Evolutionary conservation across 1,140 invertebrate genomes (phyloP), one percentile per base, ranked within the genome.

Genomic region (Drosophila pallidifrons): DNA sequence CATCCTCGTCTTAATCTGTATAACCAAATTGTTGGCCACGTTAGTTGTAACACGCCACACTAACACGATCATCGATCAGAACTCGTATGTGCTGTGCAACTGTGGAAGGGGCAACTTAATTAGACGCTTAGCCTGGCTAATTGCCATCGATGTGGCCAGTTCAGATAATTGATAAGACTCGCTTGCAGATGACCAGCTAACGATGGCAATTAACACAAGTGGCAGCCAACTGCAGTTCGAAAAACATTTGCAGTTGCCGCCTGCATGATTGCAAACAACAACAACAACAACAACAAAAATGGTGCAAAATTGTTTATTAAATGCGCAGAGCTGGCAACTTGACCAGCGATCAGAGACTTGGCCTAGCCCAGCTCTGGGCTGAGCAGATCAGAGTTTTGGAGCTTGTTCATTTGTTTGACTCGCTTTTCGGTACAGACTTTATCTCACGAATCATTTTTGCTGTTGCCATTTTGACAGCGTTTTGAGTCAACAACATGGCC

Each of bases 401-500:
- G 59, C 20, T 25, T 67, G 63, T 72, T 76, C 67, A 75, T 82
- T 81, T 86, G 75, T 82, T 76, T 79, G 47, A 66, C 76, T 68
- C 64, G 63, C 63, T 81, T 82, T 49, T 57, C 25, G 38, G 25
- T 41, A 28, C 38, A 75, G 55, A 54, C 78, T 82, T 88, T 87
- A 87, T 87, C 83, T 57, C 77, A 89, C 80, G 83, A 87, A 87
- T 87, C 83, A 87, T 87, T 87, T 87, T 79, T 88, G 77, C 41
- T 69, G 63, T 81, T 79, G 77, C 81, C 85, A 79, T 88, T 88
- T 88, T 88, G 85, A 88, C 85, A 89, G 85, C 86, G 77, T 81
- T 89, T 89, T 89, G 85, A 89, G 85, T 89, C 85, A 88, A 88
- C 83, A 88, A 88, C 83, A 87, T 88, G 81, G 77, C 75, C 69